Base-by-base conservation (phyloP, 2,797 vertebrate species). In the Kryptopterus vitreolus region DNA sequence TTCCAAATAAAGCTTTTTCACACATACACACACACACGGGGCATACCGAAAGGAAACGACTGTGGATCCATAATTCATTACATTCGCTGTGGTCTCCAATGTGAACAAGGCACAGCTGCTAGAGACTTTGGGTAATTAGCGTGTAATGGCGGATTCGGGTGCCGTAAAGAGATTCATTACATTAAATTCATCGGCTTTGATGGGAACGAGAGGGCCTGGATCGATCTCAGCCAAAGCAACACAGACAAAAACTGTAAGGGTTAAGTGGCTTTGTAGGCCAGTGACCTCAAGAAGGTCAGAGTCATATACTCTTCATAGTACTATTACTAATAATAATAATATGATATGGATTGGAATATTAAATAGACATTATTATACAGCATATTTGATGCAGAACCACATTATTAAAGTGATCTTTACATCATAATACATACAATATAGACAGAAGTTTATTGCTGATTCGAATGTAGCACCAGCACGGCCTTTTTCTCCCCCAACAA, bases 121-220 rank as follows among this genome's bases (percentile, higher is more conserved):
- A 73, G 68, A 77, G 77, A 78, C 82, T 71, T 89, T 77, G 33
- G 43, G 72, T 83, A 87, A 89, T 84, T 74, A 83, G 58, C 52
- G 84, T 55, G 43, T 78, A 77, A 84, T 46, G 85, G 84, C 66
- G 87, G 83, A 73, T 81, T 50, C 76, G 79, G 35, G 70, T 20
- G 59, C 55, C 75, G 77, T 26, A 84, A 85, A 82, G 35, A 73
- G 82, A 80, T 80, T 79, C 79, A 82, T 79, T 81, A 83, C 65
- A 70, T 53, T 71, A 33, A 16, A 50, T 31, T 71, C 73, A 59
- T 55, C 13, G 73, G 75, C 58, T 87, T 24, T 81, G 69, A 46
- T 72, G n/a, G 33, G 63, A 88, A 88, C 82, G 9, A 66, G 22
- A 80, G 13, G 48, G 66, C 2, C 9, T 48, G 24, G 33, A 33